Evolutionary conservation across 2,113 vertebrate species (phyloP), one percentile per base, ranked within the genome.

Genomic region (Psilopogon haemacephalus): DNA sequence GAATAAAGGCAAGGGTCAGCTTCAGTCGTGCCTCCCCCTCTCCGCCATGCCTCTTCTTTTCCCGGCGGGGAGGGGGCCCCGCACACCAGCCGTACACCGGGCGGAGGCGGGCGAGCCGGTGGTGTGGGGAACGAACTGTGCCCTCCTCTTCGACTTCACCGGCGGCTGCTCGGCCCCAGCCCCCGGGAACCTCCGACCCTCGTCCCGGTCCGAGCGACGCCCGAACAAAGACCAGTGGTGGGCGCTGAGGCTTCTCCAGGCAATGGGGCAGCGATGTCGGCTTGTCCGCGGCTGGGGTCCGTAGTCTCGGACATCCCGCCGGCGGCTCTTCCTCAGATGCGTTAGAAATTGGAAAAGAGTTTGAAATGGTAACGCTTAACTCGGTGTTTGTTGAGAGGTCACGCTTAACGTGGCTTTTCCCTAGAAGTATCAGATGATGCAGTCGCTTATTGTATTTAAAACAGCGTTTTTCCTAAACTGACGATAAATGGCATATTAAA

Each of bases 171-270:
- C 68, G 7, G 12, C 42, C 74, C 23, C 13, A 16, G 64, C 9
- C 55, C 17, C n/a, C 23, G 18, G 15, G 32, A 71, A 5, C 30
- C 65, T 5, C 55, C 10, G 55, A 19, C 60, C 85, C 56, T 35
- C 37, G 15, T 16, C 62, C 72, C 81, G 26, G 50, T 52, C 44
- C 73, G 19, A 13, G 2, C 60, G 35, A 70, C 14, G 28, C 23
- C 55, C 38, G 65, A 89, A 93, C 95, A 93, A 94, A 94, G 93
- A 84, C 50, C 60, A 48, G 65, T 67, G 75, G 38, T 48, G 7
- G 50, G 50, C 54, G 28, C 54, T 30, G 54, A 37, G 40, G 3
- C 10, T 71, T 15, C 5, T n/a, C 35, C 74, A 1, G 55, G 65
- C 44, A 30, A 5, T 6, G 7, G 38, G 2, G 48, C 40, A 4